Evolutionary conservation across 2,113 vertebrate species (phyloP).

Genomic region (Calypte anna): DNA sequence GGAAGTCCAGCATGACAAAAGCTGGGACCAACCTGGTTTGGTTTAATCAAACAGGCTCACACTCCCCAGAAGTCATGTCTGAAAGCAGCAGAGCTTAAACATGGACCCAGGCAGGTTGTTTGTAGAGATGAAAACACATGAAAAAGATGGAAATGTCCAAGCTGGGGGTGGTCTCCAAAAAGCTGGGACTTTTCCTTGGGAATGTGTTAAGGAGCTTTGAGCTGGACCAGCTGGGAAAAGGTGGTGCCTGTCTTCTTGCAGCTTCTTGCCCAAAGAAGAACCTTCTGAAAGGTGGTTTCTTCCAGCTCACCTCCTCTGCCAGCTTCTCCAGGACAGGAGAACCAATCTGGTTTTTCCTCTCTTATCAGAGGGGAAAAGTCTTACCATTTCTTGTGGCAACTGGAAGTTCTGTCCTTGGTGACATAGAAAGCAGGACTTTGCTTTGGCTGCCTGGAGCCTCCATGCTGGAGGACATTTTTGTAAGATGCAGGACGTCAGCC

Average conservation of each 20-base stretch:
- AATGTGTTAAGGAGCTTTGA: neutral
- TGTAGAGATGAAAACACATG: fast-evolving
- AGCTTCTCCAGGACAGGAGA: neutral
- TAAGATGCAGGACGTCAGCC: neutral
- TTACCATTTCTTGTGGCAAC: neutral
- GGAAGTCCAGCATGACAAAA: neutral
- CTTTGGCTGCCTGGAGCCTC: neutral
- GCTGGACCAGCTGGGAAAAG: neutral
- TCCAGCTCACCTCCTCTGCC: neutral
- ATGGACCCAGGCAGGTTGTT: neutral
- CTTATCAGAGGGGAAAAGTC: neutral
- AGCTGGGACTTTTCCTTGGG: neutral
- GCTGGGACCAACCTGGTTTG: neutral
- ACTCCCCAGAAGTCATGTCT: neutral
- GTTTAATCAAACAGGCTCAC: neutral
- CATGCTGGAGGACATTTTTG: neutral
- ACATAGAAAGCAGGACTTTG: neutral
- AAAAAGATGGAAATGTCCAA: neutral
- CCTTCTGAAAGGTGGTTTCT: neutral
- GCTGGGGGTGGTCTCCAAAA: neutral
- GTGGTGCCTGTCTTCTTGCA: neutral
- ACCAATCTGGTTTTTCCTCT: neutral
- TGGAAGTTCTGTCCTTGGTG: neutral
- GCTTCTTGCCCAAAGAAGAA: neutral
- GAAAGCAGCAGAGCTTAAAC: neutral